phyloP scores from a whole-genome alignment of 1,140 invertebrate species.

The Drosophila trapezifrons region DNA sequence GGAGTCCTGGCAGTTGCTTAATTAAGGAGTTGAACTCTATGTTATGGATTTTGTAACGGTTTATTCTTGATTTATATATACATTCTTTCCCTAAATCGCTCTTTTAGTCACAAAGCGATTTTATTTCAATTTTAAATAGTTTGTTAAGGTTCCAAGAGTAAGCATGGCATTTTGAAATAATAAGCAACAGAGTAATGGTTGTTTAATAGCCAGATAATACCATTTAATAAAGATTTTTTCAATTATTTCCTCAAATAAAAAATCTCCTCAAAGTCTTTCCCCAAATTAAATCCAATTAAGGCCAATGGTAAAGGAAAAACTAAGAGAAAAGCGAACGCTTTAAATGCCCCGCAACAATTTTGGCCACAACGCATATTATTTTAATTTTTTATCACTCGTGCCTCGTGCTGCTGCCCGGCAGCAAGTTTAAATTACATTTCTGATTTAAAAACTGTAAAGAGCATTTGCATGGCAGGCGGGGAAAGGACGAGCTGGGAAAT shows the following conservation, averaged over 20 bases:
- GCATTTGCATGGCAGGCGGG: conserved; percentile 39
- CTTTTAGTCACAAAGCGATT: too few relatives aligned
- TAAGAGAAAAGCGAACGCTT: conserved; percentile 6
- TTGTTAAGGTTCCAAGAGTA: too few relatives aligned
- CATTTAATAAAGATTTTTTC: too few relatives aligned
- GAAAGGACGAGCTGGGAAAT: conserved; percentile 6
- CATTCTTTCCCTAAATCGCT: too few relatives aligned
- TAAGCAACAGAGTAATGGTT: too few relatives aligned
- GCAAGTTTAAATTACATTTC: conserved; percentile 70
- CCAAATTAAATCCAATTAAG: conserved; percentile 7
- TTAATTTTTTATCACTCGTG: conserved; percentile 57
- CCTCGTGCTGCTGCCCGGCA: conserved; percentile 46
- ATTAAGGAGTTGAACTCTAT: conserved; percentile 7
- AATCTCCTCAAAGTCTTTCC: not conserved
- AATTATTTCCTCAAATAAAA: not conserved
- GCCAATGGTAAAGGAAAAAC: conserved; percentile 3
- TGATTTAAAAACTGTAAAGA: conserved; percentile 62
- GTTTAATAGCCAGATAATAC: too few relatives aligned
- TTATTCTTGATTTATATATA: too few relatives aligned
- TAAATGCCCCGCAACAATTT: conserved; percentile 21
- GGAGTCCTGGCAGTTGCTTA: conserved; percentile 22
- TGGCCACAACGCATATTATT: conserved; percentile 37
- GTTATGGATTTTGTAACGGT: not conserved
- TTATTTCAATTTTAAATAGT: too few relatives aligned
- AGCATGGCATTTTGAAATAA: too few relatives aligned